Conservation (phyloP, 2,797 vertebrate species). For the Arrhamphus sclerolepis region DNA sequence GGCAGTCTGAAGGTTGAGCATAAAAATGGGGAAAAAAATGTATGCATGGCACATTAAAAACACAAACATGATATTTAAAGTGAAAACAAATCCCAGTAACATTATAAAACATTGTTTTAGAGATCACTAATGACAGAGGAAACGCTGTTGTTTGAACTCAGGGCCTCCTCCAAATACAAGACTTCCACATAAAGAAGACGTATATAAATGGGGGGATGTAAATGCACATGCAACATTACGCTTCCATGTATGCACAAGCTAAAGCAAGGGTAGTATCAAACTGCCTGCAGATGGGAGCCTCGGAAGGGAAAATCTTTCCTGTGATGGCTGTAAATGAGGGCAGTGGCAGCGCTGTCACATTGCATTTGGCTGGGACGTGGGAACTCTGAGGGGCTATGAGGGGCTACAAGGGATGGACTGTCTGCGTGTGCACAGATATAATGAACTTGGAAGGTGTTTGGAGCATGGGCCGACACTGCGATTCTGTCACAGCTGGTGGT, state of each 20-base stretch:
- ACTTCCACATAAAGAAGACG: slow-evolving; percentile 26
- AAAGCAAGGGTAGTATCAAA: slow-evolving; percentile 67
- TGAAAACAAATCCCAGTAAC: slow-evolving; percentile 42
- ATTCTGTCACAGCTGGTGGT: slow-evolving; percentile 56
- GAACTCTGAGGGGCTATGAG: slow-evolving; percentile 43
- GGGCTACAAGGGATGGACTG: slow-evolving; percentile 46
- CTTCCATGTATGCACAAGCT: slow-evolving; percentile 11
- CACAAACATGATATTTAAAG: slow-evolving; percentile 36
- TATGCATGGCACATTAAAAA: slow-evolving; percentile 50
- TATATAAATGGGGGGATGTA: slow-evolving; percentile 40
- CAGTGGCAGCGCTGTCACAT: slow-evolving; percentile 73
- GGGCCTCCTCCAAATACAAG: slow-evolving; percentile 19
- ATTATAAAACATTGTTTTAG: slow-evolving; percentile 54
- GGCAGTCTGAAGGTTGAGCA: slow-evolving; percentile 38
- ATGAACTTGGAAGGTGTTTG: slow-evolving; percentile 68
- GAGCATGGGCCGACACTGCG: slow-evolving; percentile 46
- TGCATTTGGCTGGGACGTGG: slow-evolving; percentile 63
- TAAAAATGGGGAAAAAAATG: slow-evolving; percentile 30
- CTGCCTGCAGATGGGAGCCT: slow-evolving; percentile 59
- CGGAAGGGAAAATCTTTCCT: slow-evolving; percentile 72
- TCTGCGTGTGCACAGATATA: slow-evolving; percentile 66
- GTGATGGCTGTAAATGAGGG: slow-evolving; percentile 76
- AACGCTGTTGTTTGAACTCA: slow-evolving; percentile 31
- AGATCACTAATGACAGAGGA: slow-evolving; percentile 57
- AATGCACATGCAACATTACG: slow-evolving; percentile 14